Percentiles rank a stretch among this genome's conserved stretches.
These are phyloP conservation scores for Alethe castanea DNA, from an alignment of 2,113 vertebrate genomes.

Conservation along the genomic window DNA sequence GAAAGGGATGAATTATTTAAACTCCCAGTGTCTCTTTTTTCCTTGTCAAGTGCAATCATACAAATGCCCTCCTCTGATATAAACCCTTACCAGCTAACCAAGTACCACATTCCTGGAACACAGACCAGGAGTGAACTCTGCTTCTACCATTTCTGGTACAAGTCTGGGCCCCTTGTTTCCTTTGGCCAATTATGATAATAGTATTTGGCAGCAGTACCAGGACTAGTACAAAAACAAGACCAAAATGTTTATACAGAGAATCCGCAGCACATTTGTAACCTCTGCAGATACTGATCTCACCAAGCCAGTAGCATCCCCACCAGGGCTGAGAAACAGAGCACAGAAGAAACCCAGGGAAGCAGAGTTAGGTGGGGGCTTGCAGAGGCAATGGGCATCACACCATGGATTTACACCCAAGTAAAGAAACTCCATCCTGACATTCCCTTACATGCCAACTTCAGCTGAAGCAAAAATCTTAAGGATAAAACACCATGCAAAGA, in stretches of 20 bases:
- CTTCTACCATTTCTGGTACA: conserved; percentile 2
- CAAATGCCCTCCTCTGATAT: background rate
- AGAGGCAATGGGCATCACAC: background rate
- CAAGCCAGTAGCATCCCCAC: background rate
- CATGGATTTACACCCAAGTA: background rate
- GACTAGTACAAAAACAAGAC: conserved; percentile 6
- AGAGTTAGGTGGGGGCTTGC: background rate
- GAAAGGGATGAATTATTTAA: conserved; percentile 35
- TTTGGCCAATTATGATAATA: background rate
- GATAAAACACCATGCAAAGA: background rate
- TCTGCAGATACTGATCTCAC: background rate
- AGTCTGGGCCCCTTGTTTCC: background rate
- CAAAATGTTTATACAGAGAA: background rate
- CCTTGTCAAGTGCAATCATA: background rate
- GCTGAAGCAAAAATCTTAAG: background rate
- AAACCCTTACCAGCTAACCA: background rate
- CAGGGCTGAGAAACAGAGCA: accelerated
- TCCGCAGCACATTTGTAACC: background rate
- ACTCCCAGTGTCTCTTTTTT: background rate
- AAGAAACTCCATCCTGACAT: background rate
- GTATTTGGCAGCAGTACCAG: conserved; percentile 1
- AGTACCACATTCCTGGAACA: background rate
- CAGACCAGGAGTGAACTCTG: background rate
- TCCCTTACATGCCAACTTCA: background rate
- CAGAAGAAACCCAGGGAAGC: background rate